Conservation (phyloP, 2,888 invertebrate species). For the Xestia sexstrigata region DNA sequence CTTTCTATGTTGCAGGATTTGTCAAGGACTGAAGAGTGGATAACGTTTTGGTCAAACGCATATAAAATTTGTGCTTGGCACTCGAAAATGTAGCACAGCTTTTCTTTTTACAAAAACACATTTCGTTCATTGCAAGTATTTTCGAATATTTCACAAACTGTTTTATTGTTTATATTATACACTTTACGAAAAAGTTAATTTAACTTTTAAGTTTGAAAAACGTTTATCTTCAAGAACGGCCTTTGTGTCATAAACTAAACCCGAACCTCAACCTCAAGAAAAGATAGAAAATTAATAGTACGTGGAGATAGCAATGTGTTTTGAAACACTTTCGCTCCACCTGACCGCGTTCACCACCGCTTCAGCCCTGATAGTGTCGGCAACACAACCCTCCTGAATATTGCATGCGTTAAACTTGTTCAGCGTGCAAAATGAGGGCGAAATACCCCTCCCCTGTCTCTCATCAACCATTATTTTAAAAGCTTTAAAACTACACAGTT, state of each 20-base stretch:
- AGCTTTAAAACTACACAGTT: slow-evolving; percentile 40
- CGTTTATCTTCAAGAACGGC: not conserved
- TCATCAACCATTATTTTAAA: slow-evolving; percentile 61
- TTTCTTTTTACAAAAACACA: slow-evolving; percentile 12
- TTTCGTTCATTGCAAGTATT: slow-evolving; percentile 22
- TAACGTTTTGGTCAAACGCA: slow-evolving; percentile 1
- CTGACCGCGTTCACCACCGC: slow-evolving; percentile 50
- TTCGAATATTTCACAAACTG: slow-evolving; percentile 12
- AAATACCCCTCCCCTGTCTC: slow-evolving; percentile 46
- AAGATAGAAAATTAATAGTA: slow-evolving; percentile 27
- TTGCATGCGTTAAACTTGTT: slow-evolving; percentile 70
- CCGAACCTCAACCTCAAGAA: not conserved
- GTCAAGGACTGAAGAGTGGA: slow-evolving; percentile 1
- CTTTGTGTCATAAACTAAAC: not conserved
- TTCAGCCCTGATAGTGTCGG: slow-evolving; percentile 51
- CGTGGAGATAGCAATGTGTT: slow-evolving; percentile 29
- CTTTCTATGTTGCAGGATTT: slow-evolving; percentile 19
- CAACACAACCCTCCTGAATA: slow-evolving; percentile 65
- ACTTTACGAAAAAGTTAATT: not conserved
- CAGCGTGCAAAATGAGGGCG: slow-evolving; percentile 62
- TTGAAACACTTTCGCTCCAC: slow-evolving; percentile 46
- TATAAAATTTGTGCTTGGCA: not conserved
- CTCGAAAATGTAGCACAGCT: not conserved
- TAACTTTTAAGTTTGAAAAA: not conserved
- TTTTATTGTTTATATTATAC: slow-evolving; percentile 9